Conservation (phyloP, 1,140 invertebrate genomes). For the Conus betulinus region DNA sequence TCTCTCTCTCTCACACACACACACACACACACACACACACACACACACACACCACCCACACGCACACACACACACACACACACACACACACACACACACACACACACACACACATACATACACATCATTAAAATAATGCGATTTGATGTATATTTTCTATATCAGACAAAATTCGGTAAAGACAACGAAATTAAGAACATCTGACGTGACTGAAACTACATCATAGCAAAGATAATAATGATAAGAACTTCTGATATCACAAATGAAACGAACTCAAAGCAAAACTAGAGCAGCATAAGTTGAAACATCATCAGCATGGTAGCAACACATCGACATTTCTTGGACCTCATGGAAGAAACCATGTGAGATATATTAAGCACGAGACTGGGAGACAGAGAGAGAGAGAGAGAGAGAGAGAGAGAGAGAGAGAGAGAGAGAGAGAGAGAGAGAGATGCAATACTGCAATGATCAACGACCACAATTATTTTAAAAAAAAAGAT, state of each 20-base stretch:
- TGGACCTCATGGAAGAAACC: not conserved
- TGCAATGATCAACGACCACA: not conserved
- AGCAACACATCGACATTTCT: no score
- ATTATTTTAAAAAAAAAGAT: not conserved
- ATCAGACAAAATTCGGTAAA: no score
- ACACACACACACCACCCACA: conserved; percentile 10
- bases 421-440: conserved; percentile 23
- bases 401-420: not conserved
- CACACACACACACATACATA: conserved; percentile 7
- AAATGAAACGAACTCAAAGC: not conserved
- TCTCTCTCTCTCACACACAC: not conserved
- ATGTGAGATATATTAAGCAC: not conserved
- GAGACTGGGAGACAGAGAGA: not conserved
- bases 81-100: conserved; percentile 33
- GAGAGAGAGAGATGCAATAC: conserved; percentile 20
- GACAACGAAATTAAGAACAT: no score
- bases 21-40: not conserved
- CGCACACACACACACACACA: conserved; percentile 14
- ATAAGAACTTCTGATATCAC: no score
- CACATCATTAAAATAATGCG: no score
- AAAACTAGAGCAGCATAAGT: not conserved
- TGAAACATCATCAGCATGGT: not conserved
- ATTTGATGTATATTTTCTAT: not conserved
- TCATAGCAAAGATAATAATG: no score
- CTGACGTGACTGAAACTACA: no score